Evolutionary conservation across 2,797 vertebrate species (phyloP).

Genomic region (Peromyscus melanophrys): DNA sequence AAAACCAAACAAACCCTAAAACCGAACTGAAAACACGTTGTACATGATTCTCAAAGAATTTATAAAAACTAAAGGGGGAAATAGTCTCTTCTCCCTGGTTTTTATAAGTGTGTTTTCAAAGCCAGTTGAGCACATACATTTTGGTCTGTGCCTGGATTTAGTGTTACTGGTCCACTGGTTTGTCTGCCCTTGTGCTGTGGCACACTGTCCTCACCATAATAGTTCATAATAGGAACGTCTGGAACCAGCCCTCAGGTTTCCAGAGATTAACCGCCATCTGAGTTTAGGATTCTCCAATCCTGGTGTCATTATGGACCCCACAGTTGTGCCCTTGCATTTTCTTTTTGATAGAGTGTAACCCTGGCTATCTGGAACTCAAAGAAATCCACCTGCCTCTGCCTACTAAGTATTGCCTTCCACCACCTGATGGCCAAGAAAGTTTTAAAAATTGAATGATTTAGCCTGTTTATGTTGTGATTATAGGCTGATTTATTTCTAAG

Average conservation of each 20-base stretch:
- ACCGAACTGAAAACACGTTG: not conserved
- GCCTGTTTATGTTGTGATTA: not conserved
- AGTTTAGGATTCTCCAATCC: not conserved
- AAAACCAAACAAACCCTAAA: not conserved
- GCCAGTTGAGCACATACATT: not conserved
- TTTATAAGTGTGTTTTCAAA: not conserved
- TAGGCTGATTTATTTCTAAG: not conserved
- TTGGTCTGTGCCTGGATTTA: not conserved
- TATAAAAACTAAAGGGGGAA: not conserved
- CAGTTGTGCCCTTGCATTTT: not conserved
- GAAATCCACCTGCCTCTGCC: not conserved
- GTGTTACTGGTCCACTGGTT: not conserved
- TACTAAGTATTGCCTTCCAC: not conserved
- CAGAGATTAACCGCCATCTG: not conserved
- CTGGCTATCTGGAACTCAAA: not conserved
- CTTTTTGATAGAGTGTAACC: not conserved
- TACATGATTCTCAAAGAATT: not conserved
- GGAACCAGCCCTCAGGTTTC: not conserved
- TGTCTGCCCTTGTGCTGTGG: not conserved
- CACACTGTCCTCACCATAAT: not conserved
- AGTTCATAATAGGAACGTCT: not conserved
- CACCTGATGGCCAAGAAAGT: not conserved
- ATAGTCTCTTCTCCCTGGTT: not conserved
- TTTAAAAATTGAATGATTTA: not conserved
- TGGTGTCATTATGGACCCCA: not conserved